Percentiles rank a stretch among this genome's conserved stretches.
Evolutionary conservation across 2,888 invertebrate genomes (phyloP).

Genomic region (Drosophila hawaiiensis): DNA sequence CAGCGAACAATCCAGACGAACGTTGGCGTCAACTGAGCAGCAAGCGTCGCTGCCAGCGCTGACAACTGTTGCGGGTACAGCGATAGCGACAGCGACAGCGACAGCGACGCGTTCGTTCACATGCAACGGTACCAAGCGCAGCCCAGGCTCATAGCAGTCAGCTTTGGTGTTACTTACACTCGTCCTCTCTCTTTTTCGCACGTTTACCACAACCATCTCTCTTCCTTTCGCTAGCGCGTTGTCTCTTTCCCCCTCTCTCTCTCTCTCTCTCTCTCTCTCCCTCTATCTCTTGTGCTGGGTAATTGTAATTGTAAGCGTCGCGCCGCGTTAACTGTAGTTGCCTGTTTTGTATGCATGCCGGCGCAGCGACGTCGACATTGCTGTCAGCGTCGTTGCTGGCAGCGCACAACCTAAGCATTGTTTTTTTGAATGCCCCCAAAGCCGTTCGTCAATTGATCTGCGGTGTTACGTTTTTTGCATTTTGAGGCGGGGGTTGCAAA

Average conservation of each 20-base stretch:
- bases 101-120: slow-evolving; percentile 24
- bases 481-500: slow-evolving; percentile 73
- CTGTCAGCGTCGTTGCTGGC: slow-evolving; percentile 30
- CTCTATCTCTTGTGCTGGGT: slow-evolving; percentile 27
- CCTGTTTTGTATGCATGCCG: slow-evolving; percentile 69
- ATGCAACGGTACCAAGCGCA: slow-evolving; percentile 64
- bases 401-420: slow-evolving; percentile 25
- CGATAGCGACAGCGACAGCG: slow-evolving; percentile 8
- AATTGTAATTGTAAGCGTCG: slow-evolving; percentile 53
- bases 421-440: slow-evolving; percentile 23
- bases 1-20: slow-evolving; percentile 74
- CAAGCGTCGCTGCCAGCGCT: neutral
- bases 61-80: slow-evolving; percentile 4
- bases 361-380: slow-evolving; percentile 38
- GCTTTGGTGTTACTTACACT: slow-evolving; percentile 54
- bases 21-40: slow-evolving; percentile 40
- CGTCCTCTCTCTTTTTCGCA: slow-evolving; percentile 19
- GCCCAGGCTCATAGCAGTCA: slow-evolving; percentile 65
- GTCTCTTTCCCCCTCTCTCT: neutral
- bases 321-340: slow-evolving; percentile 53
- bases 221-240: slow-evolving; percentile 21
- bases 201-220: slow-evolving; percentile 4
- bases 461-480: slow-evolving; percentile 66
- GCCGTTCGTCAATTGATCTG: slow-evolving; percentile 72
- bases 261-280: neutral